Conservation (phyloP, 2,888 invertebrate genomes). For the Cartodere bifasciata region DNA sequence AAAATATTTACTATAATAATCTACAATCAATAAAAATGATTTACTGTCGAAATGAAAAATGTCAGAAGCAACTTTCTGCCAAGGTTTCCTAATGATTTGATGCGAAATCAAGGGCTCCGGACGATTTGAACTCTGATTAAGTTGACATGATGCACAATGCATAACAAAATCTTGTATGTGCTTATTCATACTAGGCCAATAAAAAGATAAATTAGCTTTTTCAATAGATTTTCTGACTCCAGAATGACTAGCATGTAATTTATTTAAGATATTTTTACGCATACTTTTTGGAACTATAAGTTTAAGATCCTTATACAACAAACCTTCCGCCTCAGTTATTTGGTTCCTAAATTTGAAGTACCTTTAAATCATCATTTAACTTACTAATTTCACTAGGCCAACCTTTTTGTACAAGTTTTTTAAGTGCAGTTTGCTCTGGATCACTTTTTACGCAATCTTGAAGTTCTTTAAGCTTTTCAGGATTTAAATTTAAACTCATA, state of each 20-base stretch:
- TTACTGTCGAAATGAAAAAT: constrained; percentile 6
- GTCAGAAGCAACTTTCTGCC: constrained; percentile 10
- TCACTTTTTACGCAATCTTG: constrained; percentile 3
- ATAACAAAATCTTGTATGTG: too few relatives aligned
- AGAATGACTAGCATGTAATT: constrained; percentile 12
- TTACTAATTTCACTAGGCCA: constrained; percentile 11
- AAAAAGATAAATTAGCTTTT: constrained; percentile 11
- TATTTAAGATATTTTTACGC: constrained; percentile 10
- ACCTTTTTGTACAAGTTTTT: constrained; percentile 4
- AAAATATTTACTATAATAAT: constrained; percentile 7
- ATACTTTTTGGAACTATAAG: constrained; percentile 11
- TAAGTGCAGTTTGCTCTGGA: constrained; percentile 5
- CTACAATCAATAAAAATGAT: constrained; percentile 2
- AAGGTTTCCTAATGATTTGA: constrained; percentile 4
- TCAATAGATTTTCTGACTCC: constrained; percentile 10
- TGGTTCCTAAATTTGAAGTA: too few relatives aligned
- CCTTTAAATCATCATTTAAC: neutral
- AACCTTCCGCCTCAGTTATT: too few relatives aligned
- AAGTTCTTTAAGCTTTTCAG: constrained; percentile 5
- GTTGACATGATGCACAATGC: too few relatives aligned
- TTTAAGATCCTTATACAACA: constrained; percentile 11
- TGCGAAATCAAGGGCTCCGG: constrained; percentile 7
- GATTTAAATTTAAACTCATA: constrained; percentile 1
- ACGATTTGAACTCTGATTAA: constrained; percentile 5
- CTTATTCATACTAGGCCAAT: constrained; percentile 12